Evolutionary conservation across 2,888 invertebrate species (phyloP).

Genomic region (Melanotus villosus): DNA sequence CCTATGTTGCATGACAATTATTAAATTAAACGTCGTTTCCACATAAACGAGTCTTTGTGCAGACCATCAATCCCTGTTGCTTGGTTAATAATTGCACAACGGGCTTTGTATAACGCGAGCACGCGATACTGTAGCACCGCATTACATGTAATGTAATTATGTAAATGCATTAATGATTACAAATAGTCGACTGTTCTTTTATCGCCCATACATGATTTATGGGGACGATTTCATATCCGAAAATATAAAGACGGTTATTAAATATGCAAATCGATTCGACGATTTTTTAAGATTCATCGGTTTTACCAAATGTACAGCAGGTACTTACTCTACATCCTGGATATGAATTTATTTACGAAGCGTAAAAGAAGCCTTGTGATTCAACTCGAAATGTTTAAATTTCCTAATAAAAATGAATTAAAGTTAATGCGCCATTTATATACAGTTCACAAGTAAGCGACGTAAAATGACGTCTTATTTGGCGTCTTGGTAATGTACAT

Average conservation of each 20-base stretch:
- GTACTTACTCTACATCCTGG: too few relatives aligned
- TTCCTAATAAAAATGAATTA: slow-evolving; percentile 57
- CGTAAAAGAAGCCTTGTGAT: too few relatives aligned
- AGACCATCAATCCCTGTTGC: slow-evolving; percentile 59
- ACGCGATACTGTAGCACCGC: slow-evolving; percentile 47
- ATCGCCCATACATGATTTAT: slow-evolving; percentile 49
- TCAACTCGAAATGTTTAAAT: slow-evolving; percentile 1
- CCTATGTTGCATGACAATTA: slow-evolving; percentile 56
- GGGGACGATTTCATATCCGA: background rate
- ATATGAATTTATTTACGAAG: background rate
- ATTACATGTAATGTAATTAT: slow-evolving; percentile 57
- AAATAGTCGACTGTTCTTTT: slow-evolving; percentile 55
- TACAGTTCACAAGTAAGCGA: slow-evolving; percentile 55
- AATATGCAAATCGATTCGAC: too few relatives aligned
- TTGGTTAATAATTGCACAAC: slow-evolving; percentile 49
- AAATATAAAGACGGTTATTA: background rate
- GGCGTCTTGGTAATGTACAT: slow-evolving; percentile 56
- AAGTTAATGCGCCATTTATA: slow-evolving; percentile 62
- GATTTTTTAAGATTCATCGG: too few relatives aligned
- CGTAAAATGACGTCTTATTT: slow-evolving; percentile 58
- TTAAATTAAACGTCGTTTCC: slow-evolving; percentile 63
- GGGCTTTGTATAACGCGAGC: slow-evolving; percentile 36
- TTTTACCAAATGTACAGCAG: too few relatives aligned
- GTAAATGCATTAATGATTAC: slow-evolving; percentile 59
- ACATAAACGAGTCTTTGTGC: slow-evolving; percentile 59